Percentiles rank a stretch among this genome's conserved stretches.
Conservation (phyloP, 2,113 vertebrate genomes). For the Cercopithecus mona region DNA sequence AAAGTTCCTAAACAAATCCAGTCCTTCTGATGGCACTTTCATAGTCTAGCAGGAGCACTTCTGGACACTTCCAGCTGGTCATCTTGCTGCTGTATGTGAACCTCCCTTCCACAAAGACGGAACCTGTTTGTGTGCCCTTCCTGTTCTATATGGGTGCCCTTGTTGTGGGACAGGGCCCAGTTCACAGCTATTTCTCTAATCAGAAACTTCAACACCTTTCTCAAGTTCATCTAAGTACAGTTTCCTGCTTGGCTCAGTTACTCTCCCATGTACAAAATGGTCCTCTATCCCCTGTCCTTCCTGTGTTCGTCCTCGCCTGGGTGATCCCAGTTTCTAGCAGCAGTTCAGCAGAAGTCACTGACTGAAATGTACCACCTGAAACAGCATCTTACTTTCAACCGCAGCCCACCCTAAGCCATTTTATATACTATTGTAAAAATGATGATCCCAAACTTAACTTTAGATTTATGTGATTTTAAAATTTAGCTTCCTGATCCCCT, state of each 20-base stretch:
- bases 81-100: background rate
- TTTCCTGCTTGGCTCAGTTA: background rate
- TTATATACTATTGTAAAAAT: background rate
- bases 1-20: background rate
- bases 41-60: background rate
- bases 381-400: background rate
- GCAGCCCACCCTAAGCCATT: background rate
- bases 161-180: background rate
- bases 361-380: background rate
- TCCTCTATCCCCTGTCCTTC: background rate
- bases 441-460: background rate
- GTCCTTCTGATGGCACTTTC: background rate
- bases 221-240: background rate
- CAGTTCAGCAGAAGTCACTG: background rate
- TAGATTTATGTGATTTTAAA: background rate
- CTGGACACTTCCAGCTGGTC: background rate
- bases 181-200: background rate
- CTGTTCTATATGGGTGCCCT: background rate
- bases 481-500: background rate
- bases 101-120: background rate
- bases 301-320: no score
- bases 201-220: background rate
- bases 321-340: background rate
- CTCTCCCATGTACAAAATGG: background rate
- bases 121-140: background rate